These are phyloP conservation scores for Aspidiotus rigidus DNA, from an alignment of 2,888 invertebrate genomes.

Conservation along the genomic window DNA sequence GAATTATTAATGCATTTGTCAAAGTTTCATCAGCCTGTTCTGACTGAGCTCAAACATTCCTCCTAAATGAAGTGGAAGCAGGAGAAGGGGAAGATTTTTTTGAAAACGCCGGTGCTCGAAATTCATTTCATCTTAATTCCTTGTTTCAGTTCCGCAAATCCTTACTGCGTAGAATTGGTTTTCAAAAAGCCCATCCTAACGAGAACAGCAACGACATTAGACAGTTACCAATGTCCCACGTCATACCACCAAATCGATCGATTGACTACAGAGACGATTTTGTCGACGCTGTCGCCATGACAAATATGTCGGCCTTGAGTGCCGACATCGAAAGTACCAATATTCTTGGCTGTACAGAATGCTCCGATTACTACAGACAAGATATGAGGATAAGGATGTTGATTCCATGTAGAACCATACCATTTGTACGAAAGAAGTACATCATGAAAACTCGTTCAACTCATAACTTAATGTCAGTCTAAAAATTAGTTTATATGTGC, in stretches of 20 bases:
- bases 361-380: conserved; percentile 9
- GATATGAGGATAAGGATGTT: conserved; percentile 7
- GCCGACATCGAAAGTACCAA: background rate
- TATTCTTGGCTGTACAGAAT: conserved; percentile 8
- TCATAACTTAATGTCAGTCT: too few species aligned
- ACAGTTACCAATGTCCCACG: conserved; percentile 16
- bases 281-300: background rate
- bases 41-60: too few species aligned
- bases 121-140: background rate
- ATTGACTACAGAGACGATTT: too few species aligned
- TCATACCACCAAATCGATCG: too few species aligned
- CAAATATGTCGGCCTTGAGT: background rate
- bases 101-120: too few species aligned
- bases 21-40: too few species aligned
- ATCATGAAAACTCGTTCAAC: conserved; percentile 12
- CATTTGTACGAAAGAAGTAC: conserved; percentile 15
- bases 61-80: too few species aligned
- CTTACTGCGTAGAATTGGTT: conserved; percentile 6
- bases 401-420: conserved; percentile 20
- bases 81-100: too few species aligned
- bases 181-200: background rate
- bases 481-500: too few species aligned
- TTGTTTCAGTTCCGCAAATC: conserved; percentile 31
- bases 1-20: too few species aligned
- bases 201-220: conserved; percentile 20